Conservation (phyloP, 1,140 invertebrate species). For the Cotesia typhae region DNA sequence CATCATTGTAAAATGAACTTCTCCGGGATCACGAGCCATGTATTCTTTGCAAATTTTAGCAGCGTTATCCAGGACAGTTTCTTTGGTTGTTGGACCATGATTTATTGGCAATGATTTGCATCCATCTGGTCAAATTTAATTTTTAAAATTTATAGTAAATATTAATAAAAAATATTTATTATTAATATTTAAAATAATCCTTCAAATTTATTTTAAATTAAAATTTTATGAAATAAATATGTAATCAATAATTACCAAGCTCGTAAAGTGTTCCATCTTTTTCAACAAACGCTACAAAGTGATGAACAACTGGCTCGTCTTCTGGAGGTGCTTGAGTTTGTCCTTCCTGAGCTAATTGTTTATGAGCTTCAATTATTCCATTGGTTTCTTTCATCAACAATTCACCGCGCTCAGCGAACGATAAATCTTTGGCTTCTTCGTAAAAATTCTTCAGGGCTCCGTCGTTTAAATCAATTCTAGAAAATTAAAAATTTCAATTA, state of each 20-base stretch:
- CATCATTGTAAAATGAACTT: conserved; percentile 84
- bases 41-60: conserved; percentile 82
- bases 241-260: conserved; percentile 68
- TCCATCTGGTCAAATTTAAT: conserved; percentile 73
- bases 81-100: conserved; percentile 80
- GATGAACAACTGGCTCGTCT: conserved; percentile 81
- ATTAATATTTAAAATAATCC: no score
- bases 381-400: conserved; percentile 73
- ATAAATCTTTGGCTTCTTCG: conserved; percentile 73
- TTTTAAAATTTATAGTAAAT: conserved; percentile 16
- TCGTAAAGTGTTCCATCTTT: conserved; percentile 89
- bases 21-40: conserved; percentile 83
- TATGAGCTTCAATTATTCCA: conserved; percentile 82
- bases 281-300: conserved; percentile 90
- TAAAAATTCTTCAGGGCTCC: conserved; percentile 84
- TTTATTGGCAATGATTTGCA: conserved; percentile 85
- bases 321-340: conserved; percentile 83
- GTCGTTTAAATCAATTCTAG: conserved; percentile 74
- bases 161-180: no score
- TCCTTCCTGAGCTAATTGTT: conserved; percentile 85
- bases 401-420: conserved; percentile 77
- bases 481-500: conserved; percentile 4
- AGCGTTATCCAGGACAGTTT: conserved; percentile 81
- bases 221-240: no score
- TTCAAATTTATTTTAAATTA: no score